phyloP scores from a whole-genome alignment of 2,113 vertebrate species.

The Aplodontia rufa region DNA sequence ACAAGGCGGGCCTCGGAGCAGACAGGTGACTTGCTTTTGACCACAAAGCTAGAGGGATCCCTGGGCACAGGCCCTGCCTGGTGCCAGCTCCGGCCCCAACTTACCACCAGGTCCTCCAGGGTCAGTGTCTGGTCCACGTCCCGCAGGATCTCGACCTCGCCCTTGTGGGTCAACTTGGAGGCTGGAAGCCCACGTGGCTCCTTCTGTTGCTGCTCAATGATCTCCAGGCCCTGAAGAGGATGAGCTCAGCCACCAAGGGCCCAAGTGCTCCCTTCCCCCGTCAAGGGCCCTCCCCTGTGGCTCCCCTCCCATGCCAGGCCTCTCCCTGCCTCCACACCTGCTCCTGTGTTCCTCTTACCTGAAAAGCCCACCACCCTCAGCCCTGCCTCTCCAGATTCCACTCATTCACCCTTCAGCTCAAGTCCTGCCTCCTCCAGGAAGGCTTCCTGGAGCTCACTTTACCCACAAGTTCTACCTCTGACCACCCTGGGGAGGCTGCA shows the following conservation, averaged over 20 bases:
- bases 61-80: neutral
- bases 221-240: constrained; percentile 71
- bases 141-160: constrained; percentile 78
- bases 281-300: neutral
- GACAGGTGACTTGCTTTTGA: neutral
- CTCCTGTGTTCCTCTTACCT: neutral
- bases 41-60: neutral
- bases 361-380: neutral
- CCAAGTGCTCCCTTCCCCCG: neutral
- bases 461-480: neutral
- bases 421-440: constrained; percentile 48
- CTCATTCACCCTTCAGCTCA: neutral
- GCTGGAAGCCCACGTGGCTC: constrained; percentile 39
- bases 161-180: constrained; percentile 84
- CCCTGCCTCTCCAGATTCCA: neutral
- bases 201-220: constrained; percentile 74
- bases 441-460: neutral
- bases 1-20: neutral
- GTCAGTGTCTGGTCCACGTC: constrained; percentile 73
- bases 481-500: neutral
- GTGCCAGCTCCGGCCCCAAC: neutral
- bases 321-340: neutral
- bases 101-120: constrained; percentile 79
- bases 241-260: neutral
- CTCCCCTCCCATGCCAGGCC: neutral